Evolutionary conservation across 2,888 invertebrate species (phyloP).

Genomic region (Netelia fuscicornis): DNA sequence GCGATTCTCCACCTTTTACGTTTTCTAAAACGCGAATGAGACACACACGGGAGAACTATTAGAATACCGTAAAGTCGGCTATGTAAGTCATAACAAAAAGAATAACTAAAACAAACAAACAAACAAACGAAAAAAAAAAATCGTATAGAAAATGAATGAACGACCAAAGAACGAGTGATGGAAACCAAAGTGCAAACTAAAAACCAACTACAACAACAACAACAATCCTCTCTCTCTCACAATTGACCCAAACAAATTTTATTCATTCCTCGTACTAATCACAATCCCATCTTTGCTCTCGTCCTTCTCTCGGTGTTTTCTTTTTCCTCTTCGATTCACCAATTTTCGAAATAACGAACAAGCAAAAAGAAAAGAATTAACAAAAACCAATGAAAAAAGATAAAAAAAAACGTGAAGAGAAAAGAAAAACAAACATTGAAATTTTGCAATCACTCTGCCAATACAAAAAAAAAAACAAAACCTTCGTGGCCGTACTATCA

Average conservation of each 20-base stretch:
- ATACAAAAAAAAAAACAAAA: constrained; percentile 44
- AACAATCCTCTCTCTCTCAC: constrained; percentile 60
- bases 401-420: neutral
- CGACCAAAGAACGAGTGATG: constrained; percentile 73
- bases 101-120: no score
- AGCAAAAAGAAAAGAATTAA: no score
- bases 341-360: constrained; percentile 7
- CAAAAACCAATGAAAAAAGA: neutral
- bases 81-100: constrained; percentile 21
- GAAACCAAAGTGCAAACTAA: constrained; percentile 73
- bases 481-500: constrained; percentile 79
- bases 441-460: constrained; percentile 80
- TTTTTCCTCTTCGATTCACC: neutral
- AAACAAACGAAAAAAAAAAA: constrained; percentile 46
- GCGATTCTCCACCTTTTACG: no score
- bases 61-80: constrained; percentile 54
- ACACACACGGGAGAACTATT: constrained; percentile 61
- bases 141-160: constrained; percentile 54
- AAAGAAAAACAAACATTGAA: constrained; percentile 29
- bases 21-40: constrained; percentile 33
- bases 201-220: constrained; percentile 20
- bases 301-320: neutral
- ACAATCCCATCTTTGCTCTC: constrained; percentile 28
- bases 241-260: constrained; percentile 41
- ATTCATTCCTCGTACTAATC: constrained; percentile 43